phyloP scores from a whole-genome alignment of 2,113 vertebrate genomes.

The Todiramphus chloris region DNA sequence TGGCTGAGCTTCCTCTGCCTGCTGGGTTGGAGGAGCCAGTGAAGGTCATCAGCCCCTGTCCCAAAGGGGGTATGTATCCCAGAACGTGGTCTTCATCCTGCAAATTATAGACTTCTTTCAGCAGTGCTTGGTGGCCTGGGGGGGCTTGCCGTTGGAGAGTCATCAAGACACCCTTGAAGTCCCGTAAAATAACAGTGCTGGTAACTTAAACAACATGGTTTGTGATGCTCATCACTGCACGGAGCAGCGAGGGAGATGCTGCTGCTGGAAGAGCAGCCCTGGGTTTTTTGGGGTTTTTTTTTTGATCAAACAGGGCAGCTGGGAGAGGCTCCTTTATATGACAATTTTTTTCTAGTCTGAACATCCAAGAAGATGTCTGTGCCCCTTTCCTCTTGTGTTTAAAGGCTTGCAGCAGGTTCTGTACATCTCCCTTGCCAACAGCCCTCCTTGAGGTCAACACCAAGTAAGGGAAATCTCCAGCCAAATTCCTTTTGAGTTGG shows the following conservation, averaged over 20 bases:
- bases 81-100: background rate
- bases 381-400: background rate
- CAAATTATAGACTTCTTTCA: background rate
- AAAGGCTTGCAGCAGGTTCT: background rate
- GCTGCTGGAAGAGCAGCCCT: background rate
- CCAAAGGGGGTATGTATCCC: background rate
- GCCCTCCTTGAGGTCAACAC: background rate
- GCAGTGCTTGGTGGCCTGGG: background rate
- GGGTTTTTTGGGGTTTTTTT: background rate
- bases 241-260: background rate
- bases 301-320: rapidly evolving
- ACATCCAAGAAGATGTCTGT: background rate
- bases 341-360: background rate
- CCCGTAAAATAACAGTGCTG: background rate
- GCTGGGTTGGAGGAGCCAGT: too few species aligned
- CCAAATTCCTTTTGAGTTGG: slow-evolving; percentile 52
- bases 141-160: background rate
- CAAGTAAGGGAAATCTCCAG: background rate
- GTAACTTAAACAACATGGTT: background rate
- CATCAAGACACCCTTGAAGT: background rate
- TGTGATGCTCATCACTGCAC: background rate
- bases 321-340: background rate
- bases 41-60: background rate
- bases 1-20: too few species aligned
- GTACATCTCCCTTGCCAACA: background rate